phyloP scores from a whole-genome alignment of 2,888 invertebrate species.

The Epistrophe eligans region DNA sequence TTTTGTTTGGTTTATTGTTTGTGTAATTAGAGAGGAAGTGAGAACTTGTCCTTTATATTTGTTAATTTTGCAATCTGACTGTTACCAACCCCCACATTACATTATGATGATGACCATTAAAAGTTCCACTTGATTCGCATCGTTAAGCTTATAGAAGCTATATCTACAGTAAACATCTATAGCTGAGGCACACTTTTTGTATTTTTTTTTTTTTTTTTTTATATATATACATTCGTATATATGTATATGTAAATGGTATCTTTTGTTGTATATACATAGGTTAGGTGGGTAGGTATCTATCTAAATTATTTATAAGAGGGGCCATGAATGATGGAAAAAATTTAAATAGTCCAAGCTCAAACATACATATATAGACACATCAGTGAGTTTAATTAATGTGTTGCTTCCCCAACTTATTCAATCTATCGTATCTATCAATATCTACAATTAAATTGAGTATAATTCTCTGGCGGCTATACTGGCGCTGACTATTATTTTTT shows the following conservation, averaged over 20 bases:
- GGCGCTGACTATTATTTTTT: neutral
- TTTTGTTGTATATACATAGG: too few relatives aligned
- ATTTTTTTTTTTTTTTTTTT: neutral
- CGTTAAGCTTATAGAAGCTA: constrained; percentile 47
- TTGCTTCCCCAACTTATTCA: constrained; percentile 70
- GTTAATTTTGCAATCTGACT: constrained; percentile 57
- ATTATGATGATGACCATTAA: constrained; percentile 12
- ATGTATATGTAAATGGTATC: neutral
- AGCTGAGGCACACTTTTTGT: constrained; percentile 35
- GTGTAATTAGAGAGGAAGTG: constrained; percentile 74
- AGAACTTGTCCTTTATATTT: constrained; percentile 71
- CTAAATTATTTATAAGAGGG: constrained; percentile 22
- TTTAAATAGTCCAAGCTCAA: constrained; percentile 68
- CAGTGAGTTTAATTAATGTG: constrained; percentile 73
- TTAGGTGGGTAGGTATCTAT: too few relatives aligned
- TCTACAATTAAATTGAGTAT: constrained; percentile 64
- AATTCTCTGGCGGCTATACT: constrained; percentile 50
- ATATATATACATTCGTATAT: constrained; percentile 19
- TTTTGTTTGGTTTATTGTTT: constrained; percentile 41
- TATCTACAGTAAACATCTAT: neutral
- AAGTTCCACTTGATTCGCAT: constrained; percentile 66
- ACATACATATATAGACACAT: too few relatives aligned
- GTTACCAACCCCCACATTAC: constrained; percentile 15
- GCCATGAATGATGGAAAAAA: constrained; percentile 48
- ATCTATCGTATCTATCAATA: constrained; percentile 60